These are phyloP conservation scores for Penaeus japonicus DNA, from an alignment of 1,140 invertebrate genomes.

Conservation along the genomic window DNA sequence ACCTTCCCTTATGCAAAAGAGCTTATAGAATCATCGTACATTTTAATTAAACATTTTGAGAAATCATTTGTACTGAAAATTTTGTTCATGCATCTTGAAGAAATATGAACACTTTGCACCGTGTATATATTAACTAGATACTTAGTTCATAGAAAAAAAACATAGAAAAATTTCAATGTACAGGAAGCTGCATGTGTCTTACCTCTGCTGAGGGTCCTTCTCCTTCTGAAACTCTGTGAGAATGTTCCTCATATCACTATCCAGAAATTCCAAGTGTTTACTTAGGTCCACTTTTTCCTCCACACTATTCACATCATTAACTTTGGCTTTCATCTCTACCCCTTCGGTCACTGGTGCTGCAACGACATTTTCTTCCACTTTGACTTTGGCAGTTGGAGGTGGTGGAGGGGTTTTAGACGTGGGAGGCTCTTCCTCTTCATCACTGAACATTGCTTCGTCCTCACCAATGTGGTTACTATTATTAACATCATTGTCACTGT, in stretches of 20 bases:
- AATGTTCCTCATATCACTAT: slow-evolving; percentile 54
- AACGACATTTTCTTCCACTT: slow-evolving; percentile 39
- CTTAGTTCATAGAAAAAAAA: neutral
- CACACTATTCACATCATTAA: slow-evolving; percentile 47
- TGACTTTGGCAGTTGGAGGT: slow-evolving; percentile 2
- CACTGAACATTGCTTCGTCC: slow-evolving; percentile 71
- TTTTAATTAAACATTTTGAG: too few species aligned
- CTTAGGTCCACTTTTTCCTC: slow-evolving; percentile 54
- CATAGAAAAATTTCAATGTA: neutral
- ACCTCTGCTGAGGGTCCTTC: slow-evolving; percentile 55
- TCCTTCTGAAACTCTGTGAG: slow-evolving; percentile 53
- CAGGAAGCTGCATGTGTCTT: slow-evolving; percentile 19
- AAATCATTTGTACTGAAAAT: too few species aligned
- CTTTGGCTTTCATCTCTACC: slow-evolving; percentile 42
- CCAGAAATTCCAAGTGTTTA: slow-evolving; percentile 56
- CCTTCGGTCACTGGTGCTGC: slow-evolving; percentile 24
- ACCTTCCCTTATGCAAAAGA: too few species aligned
- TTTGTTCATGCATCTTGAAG: too few species aligned
- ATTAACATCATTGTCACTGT: slow-evolving; percentile 59
- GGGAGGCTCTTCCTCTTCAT: slow-evolving; percentile 77
- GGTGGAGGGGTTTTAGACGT: neutral
- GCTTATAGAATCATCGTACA: too few species aligned
- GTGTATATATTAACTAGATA: neutral
- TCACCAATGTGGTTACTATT: slow-evolving; percentile 68
- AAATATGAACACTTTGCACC: too few species aligned